Percentiles rank a stretch among this genome's conserved stretches.
Evolutionary conservation across 1,140 invertebrate species (phyloP).

Genomic region (Stegodyphus mimosarum): DNA sequence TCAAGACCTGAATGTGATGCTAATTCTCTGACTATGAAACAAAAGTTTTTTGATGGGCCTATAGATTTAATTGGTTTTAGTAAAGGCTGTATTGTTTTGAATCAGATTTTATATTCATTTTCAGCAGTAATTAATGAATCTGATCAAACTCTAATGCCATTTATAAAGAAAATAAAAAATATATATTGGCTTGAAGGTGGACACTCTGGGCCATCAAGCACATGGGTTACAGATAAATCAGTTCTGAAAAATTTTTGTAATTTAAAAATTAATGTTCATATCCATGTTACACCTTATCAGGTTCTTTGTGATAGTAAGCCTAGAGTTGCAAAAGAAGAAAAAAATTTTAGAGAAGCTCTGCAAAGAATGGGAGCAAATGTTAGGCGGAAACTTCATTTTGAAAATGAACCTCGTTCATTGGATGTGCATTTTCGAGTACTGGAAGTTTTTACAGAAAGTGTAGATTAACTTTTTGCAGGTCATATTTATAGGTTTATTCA

Average conservation of each 20-base stretch:
- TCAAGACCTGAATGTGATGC: background rate
- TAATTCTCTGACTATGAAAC: background rate
- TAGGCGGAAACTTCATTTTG: constrained; percentile 76
- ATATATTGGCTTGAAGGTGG: constrained; percentile 92
- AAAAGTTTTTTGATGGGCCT: background rate
- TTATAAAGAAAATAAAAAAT: constrained; percentile 68
- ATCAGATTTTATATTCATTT: constrained; percentile 88
- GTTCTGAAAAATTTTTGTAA: constrained; percentile 78
- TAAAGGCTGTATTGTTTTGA: constrained; percentile 91
- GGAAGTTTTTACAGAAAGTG: constrained; percentile 63
- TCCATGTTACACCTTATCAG: constrained; percentile 89
- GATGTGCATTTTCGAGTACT: constrained; percentile 79
- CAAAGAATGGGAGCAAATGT: constrained; percentile 75
- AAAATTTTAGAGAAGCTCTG: constrained; percentile 77
- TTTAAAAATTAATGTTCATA: constrained; percentile 76
- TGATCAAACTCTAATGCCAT: constrained; percentile 35
- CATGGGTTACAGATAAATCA: constrained; percentile 82
- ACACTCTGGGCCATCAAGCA: constrained; percentile 83
- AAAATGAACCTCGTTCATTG: constrained; percentile 73
- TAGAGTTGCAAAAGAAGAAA: constrained; percentile 86
- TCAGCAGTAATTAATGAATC: constrained; percentile 66
- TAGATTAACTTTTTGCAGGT: background rate
- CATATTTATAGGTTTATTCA: background rate
- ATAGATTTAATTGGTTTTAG: constrained; percentile 84
- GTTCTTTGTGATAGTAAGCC: constrained; percentile 77